These are phyloP conservation scores for Procambarus virginalis DNA, from an alignment of 1,140 invertebrate species.

Conservation along the genomic window DNA sequence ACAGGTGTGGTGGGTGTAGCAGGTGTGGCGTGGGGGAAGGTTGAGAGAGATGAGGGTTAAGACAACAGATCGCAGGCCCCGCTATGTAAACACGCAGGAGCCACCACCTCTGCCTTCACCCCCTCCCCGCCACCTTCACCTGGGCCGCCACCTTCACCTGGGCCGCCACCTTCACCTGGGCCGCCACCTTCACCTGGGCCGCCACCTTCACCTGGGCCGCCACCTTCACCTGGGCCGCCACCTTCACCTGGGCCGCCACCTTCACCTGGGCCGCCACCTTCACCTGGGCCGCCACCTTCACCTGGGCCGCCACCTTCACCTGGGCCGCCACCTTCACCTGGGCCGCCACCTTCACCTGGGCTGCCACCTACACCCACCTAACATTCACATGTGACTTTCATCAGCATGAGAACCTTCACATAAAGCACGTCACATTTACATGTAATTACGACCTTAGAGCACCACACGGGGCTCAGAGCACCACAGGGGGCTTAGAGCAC, in stretches of 20 bases:
- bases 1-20: constrained; percentile 3
- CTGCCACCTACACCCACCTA: no score
- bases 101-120: background rate
- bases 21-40: constrained; percentile 8
- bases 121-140: background rate
- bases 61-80: constrained; percentile 20
- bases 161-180: background rate
- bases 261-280: background rate
- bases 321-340: background rate
- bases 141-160: background rate
- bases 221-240: background rate
- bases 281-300: background rate
- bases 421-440: background rate
- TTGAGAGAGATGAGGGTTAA: constrained; percentile 21
- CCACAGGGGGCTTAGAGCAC: no score
- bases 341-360: background rate
- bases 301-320: background rate
- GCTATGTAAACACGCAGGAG: constrained; percentile 20
- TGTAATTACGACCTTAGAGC: background rate
- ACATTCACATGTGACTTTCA: constrained; percentile 6
- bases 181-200: background rate
- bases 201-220: background rate
- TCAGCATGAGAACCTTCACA: background rate
- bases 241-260: background rate
- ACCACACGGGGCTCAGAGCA: no score